Percentiles rank a stretch among this genome's conserved stretches.
These are phyloP conservation scores for Unio pictorum DNA, from an alignment of 2,888 invertebrate genomes.

Conservation along the genomic window DNA sequence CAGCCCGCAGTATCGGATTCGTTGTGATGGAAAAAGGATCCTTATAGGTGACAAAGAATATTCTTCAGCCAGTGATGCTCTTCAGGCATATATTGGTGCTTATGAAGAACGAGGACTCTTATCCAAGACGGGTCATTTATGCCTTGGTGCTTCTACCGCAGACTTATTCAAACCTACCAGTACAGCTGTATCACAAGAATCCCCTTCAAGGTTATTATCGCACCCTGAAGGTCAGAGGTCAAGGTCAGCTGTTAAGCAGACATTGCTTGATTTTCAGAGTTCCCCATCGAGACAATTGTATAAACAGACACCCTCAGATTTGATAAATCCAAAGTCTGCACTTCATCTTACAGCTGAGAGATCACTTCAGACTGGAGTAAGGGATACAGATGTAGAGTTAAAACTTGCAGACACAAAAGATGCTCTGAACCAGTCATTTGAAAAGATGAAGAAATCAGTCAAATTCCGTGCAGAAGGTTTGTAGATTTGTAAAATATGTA, in stretches of 20 bases:
- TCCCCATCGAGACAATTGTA: not conserved
- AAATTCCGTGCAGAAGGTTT: conserved; percentile 43
- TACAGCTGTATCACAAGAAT: too few relatives aligned
- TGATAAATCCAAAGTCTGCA: conserved; percentile 43
- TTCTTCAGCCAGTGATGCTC: conserved; percentile 56
- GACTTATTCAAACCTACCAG: too few relatives aligned
- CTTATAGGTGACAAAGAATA: conserved; percentile 49
- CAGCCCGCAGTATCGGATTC: conserved; percentile 38
- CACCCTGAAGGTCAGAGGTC: too few relatives aligned
- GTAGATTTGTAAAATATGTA: conserved; percentile 1
- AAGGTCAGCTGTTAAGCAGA: too few relatives aligned
- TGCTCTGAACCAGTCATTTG: conserved; percentile 34
- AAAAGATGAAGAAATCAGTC: conserved; percentile 41
- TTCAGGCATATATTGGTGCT: conserved; percentile 57
- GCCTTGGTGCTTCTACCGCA: conserved; percentile 3
- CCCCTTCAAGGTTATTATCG: too few relatives aligned
- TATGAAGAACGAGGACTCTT: conserved; percentile 35
- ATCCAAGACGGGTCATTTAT: conserved; percentile 9
- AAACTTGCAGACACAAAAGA: conserved; percentile 36
- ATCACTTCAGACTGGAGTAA: conserved; percentile 41
- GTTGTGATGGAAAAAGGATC: conserved; percentile 42
- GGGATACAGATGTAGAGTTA: conserved; percentile 40
- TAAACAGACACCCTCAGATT: conserved; percentile 14
- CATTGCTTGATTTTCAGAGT: too few relatives aligned
- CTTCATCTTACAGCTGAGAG: conserved; percentile 46